Evolutionary conservation across 2,113 vertebrate species (phyloP).

Genomic region (Corythornis vintsioides): DNA sequence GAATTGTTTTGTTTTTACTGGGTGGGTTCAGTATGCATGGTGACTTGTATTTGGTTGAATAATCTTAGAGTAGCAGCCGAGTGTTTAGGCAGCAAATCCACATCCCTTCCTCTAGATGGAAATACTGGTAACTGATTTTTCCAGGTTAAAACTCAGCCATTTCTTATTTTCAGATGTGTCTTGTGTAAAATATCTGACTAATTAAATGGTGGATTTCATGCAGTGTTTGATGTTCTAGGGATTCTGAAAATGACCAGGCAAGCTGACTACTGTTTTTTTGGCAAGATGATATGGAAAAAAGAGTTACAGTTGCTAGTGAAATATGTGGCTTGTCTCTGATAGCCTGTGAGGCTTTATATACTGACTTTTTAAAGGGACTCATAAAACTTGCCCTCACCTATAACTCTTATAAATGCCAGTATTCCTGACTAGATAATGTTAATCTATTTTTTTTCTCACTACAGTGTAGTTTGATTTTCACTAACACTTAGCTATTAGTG

Average conservation of each 20-base stretch:
- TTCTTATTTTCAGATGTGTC: conserved; percentile 55
- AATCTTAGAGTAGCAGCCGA: background rate
- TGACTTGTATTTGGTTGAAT: conserved; percentile 35
- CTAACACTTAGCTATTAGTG: background rate
- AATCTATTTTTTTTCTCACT: background rate
- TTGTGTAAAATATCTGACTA: conserved; percentile 50
- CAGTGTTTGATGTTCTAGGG: conserved; percentile 23
- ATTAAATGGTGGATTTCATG: conserved; percentile 37
- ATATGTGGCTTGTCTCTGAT: background rate
- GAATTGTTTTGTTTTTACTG: background rate
- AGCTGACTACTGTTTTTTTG: background rate
- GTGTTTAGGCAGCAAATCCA: conserved; percentile 1
- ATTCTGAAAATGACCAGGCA: conserved; percentile 42
- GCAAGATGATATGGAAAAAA: background rate
- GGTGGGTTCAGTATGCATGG: background rate
- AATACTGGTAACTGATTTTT: conserved; percentile 35
- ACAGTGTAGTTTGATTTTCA: background rate
- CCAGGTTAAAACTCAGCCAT: background rate
- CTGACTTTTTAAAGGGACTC: background rate
- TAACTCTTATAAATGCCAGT: background rate
- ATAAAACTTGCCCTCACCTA: background rate
- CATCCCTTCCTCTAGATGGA: conserved; percentile 5
- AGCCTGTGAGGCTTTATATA: background rate
- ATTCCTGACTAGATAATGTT: background rate
- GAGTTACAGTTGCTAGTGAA: background rate